Evolutionary conservation across 2,888 invertebrate genomes (phyloP).

Genomic region (Rhagophthalmus giganteus): DNA sequence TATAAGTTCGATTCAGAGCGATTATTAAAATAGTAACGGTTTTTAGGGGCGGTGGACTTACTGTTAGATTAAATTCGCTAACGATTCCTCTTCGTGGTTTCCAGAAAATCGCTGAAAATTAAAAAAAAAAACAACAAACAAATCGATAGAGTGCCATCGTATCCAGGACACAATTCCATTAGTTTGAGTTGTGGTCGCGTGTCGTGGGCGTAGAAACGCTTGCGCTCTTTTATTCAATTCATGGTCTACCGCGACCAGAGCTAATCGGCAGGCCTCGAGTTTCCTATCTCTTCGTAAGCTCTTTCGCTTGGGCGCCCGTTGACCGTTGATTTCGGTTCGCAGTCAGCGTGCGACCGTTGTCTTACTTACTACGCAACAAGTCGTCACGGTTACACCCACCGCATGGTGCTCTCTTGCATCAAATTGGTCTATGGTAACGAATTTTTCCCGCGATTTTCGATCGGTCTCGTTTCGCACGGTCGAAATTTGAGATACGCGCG

Average conservation of each 20-base stretch:
- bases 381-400: slow-evolving; percentile 44
- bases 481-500: slow-evolving; percentile 8
- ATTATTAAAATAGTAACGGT: too few species aligned
- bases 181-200: slow-evolving; percentile 42
- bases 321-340: slow-evolving; percentile 34
- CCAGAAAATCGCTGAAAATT: background rate
- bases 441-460: slow-evolving; percentile 11
- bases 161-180: slow-evolving; percentile 34
- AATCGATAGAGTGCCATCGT: slow-evolving; percentile 23
- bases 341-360: slow-evolving; percentile 52
- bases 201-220: slow-evolving; percentile 52
- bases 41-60: too few species aligned
- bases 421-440: slow-evolving; percentile 14
- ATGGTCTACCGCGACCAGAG: slow-evolving; percentile 36
- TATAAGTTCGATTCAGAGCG: too few species aligned
- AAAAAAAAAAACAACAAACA: background rate
- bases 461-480: background rate
- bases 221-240: slow-evolving; percentile 42
- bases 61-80: too few species aligned
- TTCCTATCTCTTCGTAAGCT: slow-evolving; percentile 39
- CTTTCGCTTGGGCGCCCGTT: slow-evolving; percentile 34
- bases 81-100: background rate
- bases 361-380: slow-evolving; percentile 46
- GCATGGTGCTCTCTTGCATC: slow-evolving; percentile 40
- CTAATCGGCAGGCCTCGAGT: slow-evolving; percentile 40